Evolutionary conservation across 1,140 invertebrate species (phyloP).

Genomic region (Drusus annulatus): DNA sequence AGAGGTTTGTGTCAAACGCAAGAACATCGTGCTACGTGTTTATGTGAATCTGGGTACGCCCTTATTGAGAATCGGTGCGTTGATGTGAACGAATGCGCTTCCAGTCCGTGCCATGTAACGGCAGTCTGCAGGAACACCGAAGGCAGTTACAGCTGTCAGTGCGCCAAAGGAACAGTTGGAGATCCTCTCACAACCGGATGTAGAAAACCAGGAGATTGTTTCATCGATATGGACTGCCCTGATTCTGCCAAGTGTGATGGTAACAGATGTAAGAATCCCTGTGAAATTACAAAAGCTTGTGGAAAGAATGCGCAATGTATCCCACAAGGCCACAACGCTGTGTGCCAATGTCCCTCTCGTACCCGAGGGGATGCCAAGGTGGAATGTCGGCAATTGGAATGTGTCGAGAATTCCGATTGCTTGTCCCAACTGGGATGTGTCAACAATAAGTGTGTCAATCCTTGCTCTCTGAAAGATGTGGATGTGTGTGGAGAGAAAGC

Average conservation of each 20-base stretch:
- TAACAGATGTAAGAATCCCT: constrained; percentile 86
- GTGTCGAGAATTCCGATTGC: constrained; percentile 86
- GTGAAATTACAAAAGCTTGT: constrained; percentile 77
- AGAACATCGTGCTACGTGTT: constrained; percentile 81
- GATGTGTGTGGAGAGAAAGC: constrained; percentile 89
- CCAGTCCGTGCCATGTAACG: constrained; percentile 83
- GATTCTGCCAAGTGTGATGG: constrained; percentile 83
- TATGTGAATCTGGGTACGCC: constrained; percentile 83
- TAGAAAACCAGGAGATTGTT: constrained; percentile 85
- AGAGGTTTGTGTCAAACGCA: constrained; percentile 80
- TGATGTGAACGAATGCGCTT: constrained; percentile 86
- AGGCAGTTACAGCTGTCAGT: constrained; percentile 83
- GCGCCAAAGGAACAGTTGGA: constrained; percentile 84
- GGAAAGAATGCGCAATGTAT: constrained; percentile 83
- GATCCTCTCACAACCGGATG: constrained; percentile 80
- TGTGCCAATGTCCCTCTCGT: constrained; percentile 82
- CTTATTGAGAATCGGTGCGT: constrained; percentile 79
- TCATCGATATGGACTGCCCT: constrained; percentile 85
- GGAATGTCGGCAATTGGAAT: constrained; percentile 83
- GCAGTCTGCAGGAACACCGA: constrained; percentile 84
- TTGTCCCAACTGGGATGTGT: constrained; percentile 80
- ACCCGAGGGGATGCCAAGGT: constrained; percentile 83
- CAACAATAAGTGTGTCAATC: constrained; percentile 84
- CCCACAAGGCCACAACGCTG: constrained; percentile 77
- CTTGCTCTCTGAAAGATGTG: constrained; percentile 77